Evolutionary conservation across 37 sponge, comb jelly and placozoan genomes (phyloP).

Genomic region (Haliclona indistincta): DNA sequence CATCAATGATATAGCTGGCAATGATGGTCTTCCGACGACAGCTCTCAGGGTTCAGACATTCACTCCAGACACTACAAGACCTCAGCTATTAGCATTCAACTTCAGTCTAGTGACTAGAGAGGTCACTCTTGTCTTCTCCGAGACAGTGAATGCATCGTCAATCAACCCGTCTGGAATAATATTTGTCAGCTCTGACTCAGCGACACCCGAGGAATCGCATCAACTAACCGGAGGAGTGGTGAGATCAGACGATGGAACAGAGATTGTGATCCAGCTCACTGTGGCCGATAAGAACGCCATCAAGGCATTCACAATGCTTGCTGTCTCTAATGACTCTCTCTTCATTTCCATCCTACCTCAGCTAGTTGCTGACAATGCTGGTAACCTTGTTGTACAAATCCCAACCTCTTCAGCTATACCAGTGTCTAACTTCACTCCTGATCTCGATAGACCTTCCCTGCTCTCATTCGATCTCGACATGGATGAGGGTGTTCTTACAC

Average conservation of each 20-base stretch:
- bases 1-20: slow-evolving; percentile 79
- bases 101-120: slow-evolving; percentile 55
- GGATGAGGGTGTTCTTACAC: slow-evolving; percentile 67
- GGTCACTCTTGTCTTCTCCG: slow-evolving; percentile 71
- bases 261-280: slow-evolving; percentile 41
- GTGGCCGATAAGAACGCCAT: slow-evolving; percentile 79
- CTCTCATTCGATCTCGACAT: slow-evolving; percentile 83
- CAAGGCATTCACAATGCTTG: slow-evolving; percentile 59
- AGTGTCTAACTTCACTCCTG: slow-evolving; percentile 61
- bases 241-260: slow-evolving; percentile 51
- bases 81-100: slow-evolving; percentile 62
- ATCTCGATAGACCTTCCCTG: slow-evolving; percentile 67
- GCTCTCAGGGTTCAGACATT: slow-evolving; percentile 43
- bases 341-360: slow-evolving; percentile 48
- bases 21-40: slow-evolving; percentile 65
- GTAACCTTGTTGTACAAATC: slow-evolving; percentile 65
- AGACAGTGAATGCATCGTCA: slow-evolving; percentile 76
- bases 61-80: slow-evolving; percentile 63
- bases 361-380: slow-evolving; percentile 65
- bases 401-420: slow-evolving; percentile 23
- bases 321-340: slow-evolving; percentile 56
- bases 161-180: slow-evolving; percentile 62
- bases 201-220: slow-evolving; percentile 24
- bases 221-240: slow-evolving; percentile 69
- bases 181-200: slow-evolving; percentile 40